phyloP scores from a whole-genome alignment of 2,888 invertebrate genomes.

The Spisula solida region DNA sequence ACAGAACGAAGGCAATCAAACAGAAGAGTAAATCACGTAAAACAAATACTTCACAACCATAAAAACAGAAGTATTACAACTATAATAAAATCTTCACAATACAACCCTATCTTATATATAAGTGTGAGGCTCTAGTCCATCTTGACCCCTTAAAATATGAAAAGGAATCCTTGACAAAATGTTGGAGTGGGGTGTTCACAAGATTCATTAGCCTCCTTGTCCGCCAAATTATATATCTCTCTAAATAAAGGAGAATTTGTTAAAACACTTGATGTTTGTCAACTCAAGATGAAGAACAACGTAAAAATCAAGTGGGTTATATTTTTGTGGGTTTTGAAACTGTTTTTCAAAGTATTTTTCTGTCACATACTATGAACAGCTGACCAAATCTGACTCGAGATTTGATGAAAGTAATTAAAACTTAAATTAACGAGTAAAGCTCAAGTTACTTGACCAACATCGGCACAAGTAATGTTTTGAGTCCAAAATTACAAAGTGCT shows the following conservation, averaged over 20 bases:
- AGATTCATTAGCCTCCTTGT: not conserved
- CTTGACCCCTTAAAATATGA: not conserved
- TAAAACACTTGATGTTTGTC: not conserved
- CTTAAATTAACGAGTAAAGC: no score
- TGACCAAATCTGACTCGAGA: no score
- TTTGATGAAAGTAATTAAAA: no score
- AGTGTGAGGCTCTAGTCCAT: not conserved
- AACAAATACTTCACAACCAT: slow-evolving; percentile 32
- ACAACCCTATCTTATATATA: not conserved
- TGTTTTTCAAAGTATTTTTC: no score
- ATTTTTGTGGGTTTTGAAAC: no score
- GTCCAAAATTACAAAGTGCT: not conserved
- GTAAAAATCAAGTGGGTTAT: no score
- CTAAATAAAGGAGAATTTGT: not conserved
- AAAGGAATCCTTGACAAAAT: not conserved
- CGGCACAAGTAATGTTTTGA: not conserved
- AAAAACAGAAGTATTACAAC: not conserved
- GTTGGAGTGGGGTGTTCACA: not conserved
- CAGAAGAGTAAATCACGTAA: slow-evolving; percentile 22
- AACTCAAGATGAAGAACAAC: no score
- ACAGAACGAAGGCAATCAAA: slow-evolving; percentile 28
- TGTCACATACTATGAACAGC: no score
- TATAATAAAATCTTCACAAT: not conserved
- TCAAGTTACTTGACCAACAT: no score
- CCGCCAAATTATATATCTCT: not conserved